Conservation (phyloP, 2,113 vertebrate genomes). For the Hyperoodon ampullatus region DNA sequence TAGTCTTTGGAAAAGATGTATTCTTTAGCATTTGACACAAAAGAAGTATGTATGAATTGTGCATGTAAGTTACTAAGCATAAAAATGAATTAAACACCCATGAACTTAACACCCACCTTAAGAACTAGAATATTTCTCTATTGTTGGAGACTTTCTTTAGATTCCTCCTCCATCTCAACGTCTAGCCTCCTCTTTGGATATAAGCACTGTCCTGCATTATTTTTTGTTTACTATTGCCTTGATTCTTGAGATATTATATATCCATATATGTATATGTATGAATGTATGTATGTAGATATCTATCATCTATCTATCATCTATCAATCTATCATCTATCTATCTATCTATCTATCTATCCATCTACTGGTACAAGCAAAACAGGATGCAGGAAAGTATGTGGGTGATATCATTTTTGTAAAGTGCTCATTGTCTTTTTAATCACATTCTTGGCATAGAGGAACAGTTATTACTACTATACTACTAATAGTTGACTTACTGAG, state of each 20-base stretch:
- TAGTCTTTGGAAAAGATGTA: not conserved
- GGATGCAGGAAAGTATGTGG: not conserved
- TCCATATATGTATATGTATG: not conserved
- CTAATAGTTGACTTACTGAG: not conserved
- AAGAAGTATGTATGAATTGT: not conserved
- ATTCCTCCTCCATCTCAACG: not conserved
- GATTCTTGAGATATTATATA: not conserved
- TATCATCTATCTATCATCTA: not conserved
- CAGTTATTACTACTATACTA: not conserved
- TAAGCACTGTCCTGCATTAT: not conserved
- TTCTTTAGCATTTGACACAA: slow-evolving; percentile 3
- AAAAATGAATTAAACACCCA: not conserved
- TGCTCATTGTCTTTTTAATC: not conserved
- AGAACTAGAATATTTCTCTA: not conserved
- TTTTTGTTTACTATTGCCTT: not conserved
- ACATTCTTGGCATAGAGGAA: not conserved
- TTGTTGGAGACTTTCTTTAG: not conserved
- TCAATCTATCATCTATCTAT: not conserved
- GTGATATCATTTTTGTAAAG: not conserved
- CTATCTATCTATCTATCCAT: not conserved
- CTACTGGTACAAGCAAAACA: not conserved
- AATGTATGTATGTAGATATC: not conserved
- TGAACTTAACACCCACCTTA: not conserved
- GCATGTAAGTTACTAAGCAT: not conserved
- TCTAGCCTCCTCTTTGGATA: not conserved